These are phyloP conservation scores for Tinamus guttatus DNA, from an alignment of 2,113 vertebrate species.

Conservation along the genomic window DNA sequence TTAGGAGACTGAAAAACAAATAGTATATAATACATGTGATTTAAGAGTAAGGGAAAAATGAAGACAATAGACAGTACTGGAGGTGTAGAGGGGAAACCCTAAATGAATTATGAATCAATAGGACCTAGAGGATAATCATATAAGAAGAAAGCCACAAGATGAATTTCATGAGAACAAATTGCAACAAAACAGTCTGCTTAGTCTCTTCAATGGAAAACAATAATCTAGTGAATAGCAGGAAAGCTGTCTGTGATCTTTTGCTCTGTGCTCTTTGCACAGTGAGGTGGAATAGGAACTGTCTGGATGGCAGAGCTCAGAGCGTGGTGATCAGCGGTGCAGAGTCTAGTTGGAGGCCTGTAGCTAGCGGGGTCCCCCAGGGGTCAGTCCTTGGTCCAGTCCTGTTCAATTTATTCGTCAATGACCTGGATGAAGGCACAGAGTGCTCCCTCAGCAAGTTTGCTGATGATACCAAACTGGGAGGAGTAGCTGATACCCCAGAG, in stretches of 20 bases:
- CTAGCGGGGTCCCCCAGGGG: too few relatives aligned
- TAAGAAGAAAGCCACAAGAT: background rate
- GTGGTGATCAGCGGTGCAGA: too few relatives aligned
- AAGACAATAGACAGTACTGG: background rate
- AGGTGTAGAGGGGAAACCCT: background rate
- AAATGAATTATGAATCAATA: conserved; percentile 10
- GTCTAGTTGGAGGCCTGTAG: too few relatives aligned
- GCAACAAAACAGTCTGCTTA: background rate
- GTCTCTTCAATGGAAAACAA: background rate
- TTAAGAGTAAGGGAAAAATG: background rate
- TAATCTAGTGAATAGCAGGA: background rate
- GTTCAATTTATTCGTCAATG: too few relatives aligned
- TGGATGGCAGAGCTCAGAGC: too few relatives aligned
- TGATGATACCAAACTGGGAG: too few relatives aligned
- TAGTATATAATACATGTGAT: background rate
- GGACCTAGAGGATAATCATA: background rate
- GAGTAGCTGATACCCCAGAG: too few relatives aligned
- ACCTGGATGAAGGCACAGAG: too few relatives aligned
- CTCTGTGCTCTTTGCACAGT: too few relatives aligned
- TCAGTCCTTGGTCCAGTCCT: too few relatives aligned
- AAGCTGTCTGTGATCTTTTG: background rate
- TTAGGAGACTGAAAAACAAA: background rate
- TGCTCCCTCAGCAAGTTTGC: too few relatives aligned
- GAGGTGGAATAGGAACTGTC: too few relatives aligned
- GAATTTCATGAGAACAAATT: background rate